phyloP scores from a whole-genome alignment of 2,888 invertebrate species.

The Yponomeuta malinellus region DNA sequence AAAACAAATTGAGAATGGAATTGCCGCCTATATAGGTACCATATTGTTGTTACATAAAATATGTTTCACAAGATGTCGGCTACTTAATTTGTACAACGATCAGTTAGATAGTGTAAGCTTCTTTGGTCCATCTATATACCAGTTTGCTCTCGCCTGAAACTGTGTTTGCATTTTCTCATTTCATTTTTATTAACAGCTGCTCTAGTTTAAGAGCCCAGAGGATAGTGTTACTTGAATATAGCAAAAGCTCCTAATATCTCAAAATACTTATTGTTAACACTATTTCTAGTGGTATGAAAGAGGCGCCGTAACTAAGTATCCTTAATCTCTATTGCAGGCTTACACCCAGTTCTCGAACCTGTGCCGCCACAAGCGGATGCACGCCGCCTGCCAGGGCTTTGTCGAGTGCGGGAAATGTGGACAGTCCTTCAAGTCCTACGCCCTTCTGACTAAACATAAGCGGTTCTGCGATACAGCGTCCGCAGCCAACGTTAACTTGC shows the following conservation, averaged over 20 bases:
- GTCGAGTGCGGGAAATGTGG: constrained; percentile 97
- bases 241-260: background rate
- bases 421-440: constrained; percentile 93
- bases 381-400: constrained; percentile 94
- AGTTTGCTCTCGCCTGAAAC: too few relatives aligned
- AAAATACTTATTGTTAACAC: background rate
- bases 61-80: too few relatives aligned
- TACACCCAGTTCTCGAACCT: constrained; percentile 99
- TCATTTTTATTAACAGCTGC: too few relatives aligned
- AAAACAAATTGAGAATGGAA: too few relatives aligned
- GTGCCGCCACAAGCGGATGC: constrained; percentile 99
- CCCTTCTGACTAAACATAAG: constrained; percentile 96
- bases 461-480: constrained; percentile 93
- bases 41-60: too few relatives aligned
- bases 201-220: too few relatives aligned
- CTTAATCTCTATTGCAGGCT: constrained; percentile 74
- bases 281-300: background rate
- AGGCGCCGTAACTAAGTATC: background rate
- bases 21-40: too few relatives aligned
- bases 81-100: too few relatives aligned
- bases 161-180: too few relatives aligned
- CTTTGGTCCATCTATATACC: too few relatives aligned
- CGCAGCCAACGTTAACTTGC: constrained; percentile 59
- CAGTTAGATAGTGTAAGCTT: too few relatives aligned
- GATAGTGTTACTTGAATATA: too few relatives aligned